A percentile compares a stretch with the other conserved stretches of the same genome.
Conservation (phyloP, 2,888 invertebrate genomes). For the Diarsia mendica region DNA sequence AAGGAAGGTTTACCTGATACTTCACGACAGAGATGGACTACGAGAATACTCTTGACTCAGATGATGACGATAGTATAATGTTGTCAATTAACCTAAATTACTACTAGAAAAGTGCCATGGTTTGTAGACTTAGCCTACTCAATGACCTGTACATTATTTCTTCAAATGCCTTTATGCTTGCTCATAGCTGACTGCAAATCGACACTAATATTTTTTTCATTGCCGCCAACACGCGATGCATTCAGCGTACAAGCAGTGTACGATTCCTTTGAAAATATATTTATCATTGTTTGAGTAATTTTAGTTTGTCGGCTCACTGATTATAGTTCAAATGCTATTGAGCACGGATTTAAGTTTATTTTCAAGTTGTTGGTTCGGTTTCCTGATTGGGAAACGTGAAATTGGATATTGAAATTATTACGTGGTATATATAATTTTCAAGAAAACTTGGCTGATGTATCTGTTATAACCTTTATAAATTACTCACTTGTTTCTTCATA, state of each 20-base stretch:
- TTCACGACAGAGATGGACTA: too few relatives aligned
- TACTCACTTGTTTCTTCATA: too few relatives aligned
- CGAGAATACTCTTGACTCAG: too few relatives aligned
- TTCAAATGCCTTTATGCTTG: constrained; percentile 49
- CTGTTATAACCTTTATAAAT: too few relatives aligned
- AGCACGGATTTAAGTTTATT: constrained; percentile 15
- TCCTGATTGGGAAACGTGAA: neutral
- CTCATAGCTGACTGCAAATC: constrained; percentile 63
- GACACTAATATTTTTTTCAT: constrained; percentile 65
- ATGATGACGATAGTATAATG: too few relatives aligned
- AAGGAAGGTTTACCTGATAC: too few relatives aligned
- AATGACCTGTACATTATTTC: constrained; percentile 25
- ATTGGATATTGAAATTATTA: neutral
- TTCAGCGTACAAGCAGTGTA: constrained; percentile 34
- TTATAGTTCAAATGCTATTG: constrained; percentile 2
- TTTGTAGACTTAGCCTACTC: constrained; percentile 29
- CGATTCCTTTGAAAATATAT: constrained; percentile 42
- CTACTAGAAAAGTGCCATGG: neutral
- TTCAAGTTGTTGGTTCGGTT: neutral
- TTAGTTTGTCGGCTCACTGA: constrained; percentile 49
- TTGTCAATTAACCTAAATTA: too few relatives aligned
- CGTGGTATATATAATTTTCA: too few relatives aligned
- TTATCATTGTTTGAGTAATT: constrained; percentile 47
- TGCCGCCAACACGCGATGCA: constrained; percentile 58
- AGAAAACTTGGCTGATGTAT: neutral